Evolutionary conservation across 2,113 vertebrate genomes (phyloP), one percentile per base, ranked within the genome.

Genomic region (Orthonyx spaldingii): DNA sequence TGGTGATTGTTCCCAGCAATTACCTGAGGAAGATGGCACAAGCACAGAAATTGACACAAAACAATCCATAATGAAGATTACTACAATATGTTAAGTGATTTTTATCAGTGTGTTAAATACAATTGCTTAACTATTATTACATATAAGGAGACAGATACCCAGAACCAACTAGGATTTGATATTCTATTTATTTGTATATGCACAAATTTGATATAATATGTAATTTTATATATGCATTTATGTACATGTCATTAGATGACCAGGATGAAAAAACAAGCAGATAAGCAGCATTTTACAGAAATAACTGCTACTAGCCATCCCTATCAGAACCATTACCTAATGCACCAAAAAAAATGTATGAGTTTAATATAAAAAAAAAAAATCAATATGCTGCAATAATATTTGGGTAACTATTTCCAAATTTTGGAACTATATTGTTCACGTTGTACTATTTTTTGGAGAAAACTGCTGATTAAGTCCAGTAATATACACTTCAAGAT

Each of bases 271-370:
- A 56, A 86, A 1, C 3, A 72, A 72, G 9, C 17, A 53, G 63
- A 65, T 49, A 57, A 86, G 53, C 13, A 61, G 4, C 10, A 53
- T 28, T 69, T 42, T 47, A n/a, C 13, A 47, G 24, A 91, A 55
- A 22, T 50, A 59, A 46, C 6, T 6, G 2, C 16, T 78, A 39
- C 7, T 14, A 3, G 1, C 57, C 7, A 46, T 66, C 32, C 5
- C 9, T 71, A 55, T 59, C 13, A 64, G 32, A 82, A 81, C 1
- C 7, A 46, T 46, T 64, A 24, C 9, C 37, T 21, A 56, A 7
- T 35, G 13, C 57, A 65, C 5, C 0, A 75, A 88, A 79, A 82
- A 39, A 32, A 4, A 52, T 0, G 0, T 9, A 26, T 44, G 52
- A 35, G 9, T 42, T 70, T 28, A 33, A 28, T 59, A 46, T n/a